phyloP scores from a whole-genome alignment of 2,888 invertebrate species.

The Eupithecia inturbata region DNA sequence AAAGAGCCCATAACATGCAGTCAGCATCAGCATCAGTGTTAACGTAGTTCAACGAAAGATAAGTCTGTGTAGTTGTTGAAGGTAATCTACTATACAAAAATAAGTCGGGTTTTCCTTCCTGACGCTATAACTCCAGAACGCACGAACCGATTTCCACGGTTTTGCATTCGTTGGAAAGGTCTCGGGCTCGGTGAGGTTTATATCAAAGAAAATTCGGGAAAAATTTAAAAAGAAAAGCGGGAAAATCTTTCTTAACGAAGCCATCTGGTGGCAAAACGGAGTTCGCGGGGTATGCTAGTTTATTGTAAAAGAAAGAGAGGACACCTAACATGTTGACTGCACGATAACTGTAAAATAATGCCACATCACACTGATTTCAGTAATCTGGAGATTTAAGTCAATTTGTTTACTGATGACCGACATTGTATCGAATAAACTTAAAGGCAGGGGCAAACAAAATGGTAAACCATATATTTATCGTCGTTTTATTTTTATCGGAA shows the following conservation, averaged over 20 bases:
- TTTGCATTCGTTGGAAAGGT: no score
- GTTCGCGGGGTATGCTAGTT: no score
- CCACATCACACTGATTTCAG: background rate
- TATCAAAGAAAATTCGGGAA: no score
- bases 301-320: background rate
- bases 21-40: constrained; percentile 3
- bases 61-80: constrained; percentile 1
- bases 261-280: no score
- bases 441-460: background rate
- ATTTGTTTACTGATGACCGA: background rate
- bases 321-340: background rate
- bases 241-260: no score
- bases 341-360: background rate
- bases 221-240: no score
- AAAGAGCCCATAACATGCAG: background rate
- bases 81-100: no score
- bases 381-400: background rate
- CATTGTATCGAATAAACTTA: background rate
- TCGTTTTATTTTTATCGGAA: background rate
- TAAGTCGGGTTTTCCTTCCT: no score
- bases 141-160: no score
- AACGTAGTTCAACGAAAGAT: background rate
- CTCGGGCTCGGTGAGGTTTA: no score
- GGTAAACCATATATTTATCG: background rate
- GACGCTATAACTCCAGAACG: no score